Conservation (phyloP, 1,140 invertebrate species). For the Papilio polytes region DNA sequence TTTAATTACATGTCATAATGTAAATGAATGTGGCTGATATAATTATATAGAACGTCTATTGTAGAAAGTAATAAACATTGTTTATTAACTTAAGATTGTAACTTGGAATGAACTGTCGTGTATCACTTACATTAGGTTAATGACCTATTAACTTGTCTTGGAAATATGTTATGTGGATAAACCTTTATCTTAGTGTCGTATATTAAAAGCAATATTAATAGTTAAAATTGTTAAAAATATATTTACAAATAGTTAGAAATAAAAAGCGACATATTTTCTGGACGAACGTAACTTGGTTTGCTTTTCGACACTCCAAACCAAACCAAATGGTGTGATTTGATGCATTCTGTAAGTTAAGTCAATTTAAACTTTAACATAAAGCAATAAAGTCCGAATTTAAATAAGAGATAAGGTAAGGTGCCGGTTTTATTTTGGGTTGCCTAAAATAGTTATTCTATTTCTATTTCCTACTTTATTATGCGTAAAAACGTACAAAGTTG, state of each 20-base stretch:
- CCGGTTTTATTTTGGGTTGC: not conserved
- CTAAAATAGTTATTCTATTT: not conserved
- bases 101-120: not conserved
- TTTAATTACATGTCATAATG: not conserved
- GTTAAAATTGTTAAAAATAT: not conserved
- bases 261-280: not conserved
- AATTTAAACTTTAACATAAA: not conserved
- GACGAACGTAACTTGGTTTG: not conserved
- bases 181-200: not conserved
- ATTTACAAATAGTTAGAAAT: not conserved
- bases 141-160: not conserved
- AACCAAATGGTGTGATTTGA: not conserved
- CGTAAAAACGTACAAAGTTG: not conserved
- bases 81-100: not conserved
- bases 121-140: slow-evolving; percentile 11
- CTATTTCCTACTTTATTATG: not conserved
- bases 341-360: not conserved
- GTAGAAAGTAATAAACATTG: not conserved
- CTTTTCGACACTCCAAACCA: not conserved
- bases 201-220: no score
- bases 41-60: not conserved
- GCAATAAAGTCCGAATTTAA: not conserved
- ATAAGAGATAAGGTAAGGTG: not conserved
- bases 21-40: not conserved
- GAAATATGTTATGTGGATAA: not conserved